Conservation (phyloP, 2,113 vertebrate species). For the Brachypodius melanocephalos region DNA sequence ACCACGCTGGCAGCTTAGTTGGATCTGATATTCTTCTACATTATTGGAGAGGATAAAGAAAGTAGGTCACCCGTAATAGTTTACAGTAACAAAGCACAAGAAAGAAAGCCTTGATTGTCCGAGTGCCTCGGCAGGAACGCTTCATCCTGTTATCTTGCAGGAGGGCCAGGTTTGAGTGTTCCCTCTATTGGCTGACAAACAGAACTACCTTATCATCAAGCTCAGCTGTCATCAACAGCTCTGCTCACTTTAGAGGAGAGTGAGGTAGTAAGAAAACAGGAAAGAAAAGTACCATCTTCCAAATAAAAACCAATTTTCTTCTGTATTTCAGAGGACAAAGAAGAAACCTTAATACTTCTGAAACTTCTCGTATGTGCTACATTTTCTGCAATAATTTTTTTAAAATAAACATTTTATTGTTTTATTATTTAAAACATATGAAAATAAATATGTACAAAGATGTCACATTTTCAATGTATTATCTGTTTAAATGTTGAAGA, state of each 20-base stretch:
- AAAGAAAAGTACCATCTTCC: not conserved
- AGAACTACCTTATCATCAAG: not conserved
- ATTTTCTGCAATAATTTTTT: not conserved
- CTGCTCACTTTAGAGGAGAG: not conserved
- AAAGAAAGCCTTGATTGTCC: conserved; percentile 11
- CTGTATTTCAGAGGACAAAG: not conserved
- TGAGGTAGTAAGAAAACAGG: not conserved
- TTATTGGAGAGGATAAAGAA: conserved; percentile 35
- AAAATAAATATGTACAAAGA: not conserved
- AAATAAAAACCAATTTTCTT: not conserved
- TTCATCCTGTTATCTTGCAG: not conserved
- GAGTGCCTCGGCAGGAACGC: not conserved
- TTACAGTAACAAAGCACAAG: not conserved
- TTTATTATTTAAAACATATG: not conserved
- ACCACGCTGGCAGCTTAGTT: not conserved
- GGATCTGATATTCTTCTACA: conserved; percentile 34
- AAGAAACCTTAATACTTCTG: not conserved
- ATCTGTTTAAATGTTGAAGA: not conserved
- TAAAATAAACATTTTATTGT: fast-evolving
- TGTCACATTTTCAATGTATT: not conserved
- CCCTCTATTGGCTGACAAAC: not conserved
- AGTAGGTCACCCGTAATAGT: conserved; percentile 33
- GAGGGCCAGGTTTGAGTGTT: not conserved
- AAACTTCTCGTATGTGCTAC: not conserved
- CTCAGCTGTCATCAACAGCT: not conserved